These are phyloP conservation scores for Lutjanus argentimaculatus DNA, from an alignment of 2,797 vertebrate genomes.

Conservation along the genomic window DNA sequence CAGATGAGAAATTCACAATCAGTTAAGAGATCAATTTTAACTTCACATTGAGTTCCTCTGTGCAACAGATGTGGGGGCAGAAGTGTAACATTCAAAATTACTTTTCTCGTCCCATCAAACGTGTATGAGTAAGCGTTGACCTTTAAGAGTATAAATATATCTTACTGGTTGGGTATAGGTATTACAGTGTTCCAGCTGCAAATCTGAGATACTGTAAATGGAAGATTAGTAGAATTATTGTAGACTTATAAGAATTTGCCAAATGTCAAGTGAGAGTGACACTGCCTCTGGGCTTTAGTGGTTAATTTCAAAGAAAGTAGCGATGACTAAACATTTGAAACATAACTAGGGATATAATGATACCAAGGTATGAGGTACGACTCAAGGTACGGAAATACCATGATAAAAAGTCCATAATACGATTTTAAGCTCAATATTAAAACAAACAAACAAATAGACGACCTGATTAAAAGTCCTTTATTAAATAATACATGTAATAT, in stretches of 20 bases:
- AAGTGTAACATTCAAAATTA: slow-evolving; percentile 57
- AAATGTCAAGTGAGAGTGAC: not conserved
- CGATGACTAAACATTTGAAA: not conserved
- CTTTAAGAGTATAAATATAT: slow-evolving; percentile 22
- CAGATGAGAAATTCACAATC: slow-evolving; percentile 1
- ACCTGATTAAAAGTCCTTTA: too few relatives aligned
- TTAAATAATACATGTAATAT: too few relatives aligned
- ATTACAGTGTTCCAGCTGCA: not conserved
- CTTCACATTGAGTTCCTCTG: slow-evolving; percentile 10
- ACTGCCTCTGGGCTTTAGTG: not conserved
- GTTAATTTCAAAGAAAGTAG: slow-evolving; percentile 3
- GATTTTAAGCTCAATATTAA: too few relatives aligned
- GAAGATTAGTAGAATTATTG: not conserved
- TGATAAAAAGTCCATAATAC: too few relatives aligned
- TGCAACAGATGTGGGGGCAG: slow-evolving; percentile 45
- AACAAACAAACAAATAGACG: too few relatives aligned
- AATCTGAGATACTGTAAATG: not conserved
- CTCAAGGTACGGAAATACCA: too few relatives aligned
- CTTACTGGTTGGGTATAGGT: not conserved
- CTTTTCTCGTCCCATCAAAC: slow-evolving; percentile 41
- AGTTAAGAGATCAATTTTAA: not conserved
- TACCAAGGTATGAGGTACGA: too few relatives aligned
- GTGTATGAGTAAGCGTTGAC: slow-evolving; percentile 43
- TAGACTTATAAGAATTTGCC: not conserved
- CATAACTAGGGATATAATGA: too few relatives aligned